Evolutionary conservation across 2,113 vertebrate genomes (phyloP), one percentile per base, ranked within the genome.

Genomic region (Plecotus auritus): DNA sequence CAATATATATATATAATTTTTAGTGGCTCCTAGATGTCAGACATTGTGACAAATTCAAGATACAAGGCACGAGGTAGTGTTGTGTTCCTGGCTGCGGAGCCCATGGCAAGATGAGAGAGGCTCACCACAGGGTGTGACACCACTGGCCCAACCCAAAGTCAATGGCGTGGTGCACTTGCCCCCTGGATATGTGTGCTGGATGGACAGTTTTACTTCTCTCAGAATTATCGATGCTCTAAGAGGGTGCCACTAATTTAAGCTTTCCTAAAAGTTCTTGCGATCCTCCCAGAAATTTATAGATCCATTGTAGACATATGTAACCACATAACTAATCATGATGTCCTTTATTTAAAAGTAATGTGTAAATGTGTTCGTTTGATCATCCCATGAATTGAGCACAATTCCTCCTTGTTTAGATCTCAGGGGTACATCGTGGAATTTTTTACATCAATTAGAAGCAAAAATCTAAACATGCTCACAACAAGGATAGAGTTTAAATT

Each of bases 321-420:
- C 13, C 45, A 77, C 6, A 59, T 66, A 90, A 73, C 2, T 72
- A 69, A 87, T 56, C 22, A 51, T 84, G 42, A 59, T 64, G 23
- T 72, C 70, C 16, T 94, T 84, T 94, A 78, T 69, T 84, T 5
- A 73, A 80, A 37, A 96, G 77, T 30, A 92, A 47, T 2, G 37
- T n/a, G 32, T 49, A 72, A 82, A 59, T 74, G 2, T 85, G 2
- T 85, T 56, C 26, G 66, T 72, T 84, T 88, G 28, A 28, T 81
- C 42, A 56, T 40, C n/a, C 28, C 9, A 51, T 56, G 30, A 80
- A 85, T 47, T 49, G 9, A 88, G 9, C 37, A 96, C 45, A 83
- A 18, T 89, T 51, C 20, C 20, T 80, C 61, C 56, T 54, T 37
- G 30, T 92, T 72, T 86, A n/a, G n/a, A 91, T 28, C 22, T 77